Base-by-base conservation (phyloP, 2,888 invertebrate genomes). In the Drosophila heteroneura region DNA sequence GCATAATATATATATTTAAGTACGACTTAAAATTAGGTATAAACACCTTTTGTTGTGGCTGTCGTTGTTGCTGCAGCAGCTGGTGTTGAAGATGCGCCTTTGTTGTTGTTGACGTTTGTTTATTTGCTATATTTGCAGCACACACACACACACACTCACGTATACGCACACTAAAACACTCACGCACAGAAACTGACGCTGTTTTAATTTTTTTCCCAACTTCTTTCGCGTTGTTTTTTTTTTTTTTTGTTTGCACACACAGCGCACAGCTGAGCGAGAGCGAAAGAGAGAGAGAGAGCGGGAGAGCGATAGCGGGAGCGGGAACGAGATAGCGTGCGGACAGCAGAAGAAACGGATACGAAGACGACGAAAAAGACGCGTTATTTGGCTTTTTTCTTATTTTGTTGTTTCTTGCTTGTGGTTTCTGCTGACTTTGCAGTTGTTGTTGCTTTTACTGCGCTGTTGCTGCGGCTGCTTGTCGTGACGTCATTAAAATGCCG, bases 401-500 rank as follows among this genome's bases (percentile, higher is more conserved):
- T 47, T 19, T 47, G 53, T 56, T 37, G 32, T 32, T 53, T 49
- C 37, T 68, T 58, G 44, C 26, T 53, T 41, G 22, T 47, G 47
- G 26, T 47, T 72, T 61, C 33, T 61, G 77, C 79, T 79, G 74
- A 79, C 47, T 77, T 70, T 79, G 79, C 77, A 70, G 67, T 75
- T 63, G 75, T 30, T 64, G 74, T 52, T 63, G 63, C 52, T 70
- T 63, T 57, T 79, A 62, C 64, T 78, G 72, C 60, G 74, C 62
- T 78, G 56, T 53, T 74, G 67, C 58, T 69, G 71, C 37, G 71
- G 64, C 65, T 61, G 74, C 22, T 69, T 68, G 76, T 60, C 70
- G 85, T 85, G 85, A 85, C 89, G 85, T 86, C 85, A 85, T 89
- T 81, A 89, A 86, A 79, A 85, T 82, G 85, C 85, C 85, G 85